phyloP scores from a whole-genome alignment of 1,140 invertebrate species.

The Hylaeus anthracinus region DNA sequence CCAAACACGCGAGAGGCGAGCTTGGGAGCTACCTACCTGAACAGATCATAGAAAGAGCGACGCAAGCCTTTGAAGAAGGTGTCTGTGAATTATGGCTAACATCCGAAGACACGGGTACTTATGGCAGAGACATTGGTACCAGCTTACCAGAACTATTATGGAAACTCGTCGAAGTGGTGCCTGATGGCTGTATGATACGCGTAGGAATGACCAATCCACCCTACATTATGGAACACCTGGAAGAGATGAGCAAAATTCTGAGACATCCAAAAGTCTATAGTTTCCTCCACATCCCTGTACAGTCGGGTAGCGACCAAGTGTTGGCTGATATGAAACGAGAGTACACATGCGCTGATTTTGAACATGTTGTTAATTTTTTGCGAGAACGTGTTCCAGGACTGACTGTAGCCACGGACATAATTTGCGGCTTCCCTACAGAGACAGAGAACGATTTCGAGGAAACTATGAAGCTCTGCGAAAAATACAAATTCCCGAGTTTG shows the following conservation, averaged over 20 bases:
- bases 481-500: constrained; percentile 95
- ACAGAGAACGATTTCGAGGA: constrained; percentile 95
- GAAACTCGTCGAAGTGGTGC: constrained; percentile 94
- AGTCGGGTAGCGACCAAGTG: constrained; percentile 96
- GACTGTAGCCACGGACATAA: constrained; percentile 98
- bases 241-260: constrained; percentile 95
- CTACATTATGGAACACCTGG: constrained; percentile 97
- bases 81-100: constrained; percentile 99
- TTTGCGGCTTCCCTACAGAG: constrained; percentile 99
- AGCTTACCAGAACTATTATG: constrained; percentile 93
- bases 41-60: constrained; percentile 89
- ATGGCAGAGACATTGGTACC: constrained; percentile 96
- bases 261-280: constrained; percentile 94
- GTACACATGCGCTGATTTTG: constrained; percentile 94
- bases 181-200: constrained; percentile 92
- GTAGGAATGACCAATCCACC: constrained; percentile 99
- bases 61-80: constrained; percentile 94
- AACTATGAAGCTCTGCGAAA: constrained; percentile 91
- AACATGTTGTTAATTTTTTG: constrained; percentile 93
- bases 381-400: constrained; percentile 89
- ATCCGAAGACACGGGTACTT: constrained; percentile 98
- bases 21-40: constrained; percentile 95
- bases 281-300: constrained; percentile 98
- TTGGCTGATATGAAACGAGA: constrained; percentile 98
- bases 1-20: constrained; percentile 97